Evolutionary conservation across 1,140 invertebrate genomes (phyloP).

Genomic region (Pachyrhynchus sulphureomaculatus): DNA sequence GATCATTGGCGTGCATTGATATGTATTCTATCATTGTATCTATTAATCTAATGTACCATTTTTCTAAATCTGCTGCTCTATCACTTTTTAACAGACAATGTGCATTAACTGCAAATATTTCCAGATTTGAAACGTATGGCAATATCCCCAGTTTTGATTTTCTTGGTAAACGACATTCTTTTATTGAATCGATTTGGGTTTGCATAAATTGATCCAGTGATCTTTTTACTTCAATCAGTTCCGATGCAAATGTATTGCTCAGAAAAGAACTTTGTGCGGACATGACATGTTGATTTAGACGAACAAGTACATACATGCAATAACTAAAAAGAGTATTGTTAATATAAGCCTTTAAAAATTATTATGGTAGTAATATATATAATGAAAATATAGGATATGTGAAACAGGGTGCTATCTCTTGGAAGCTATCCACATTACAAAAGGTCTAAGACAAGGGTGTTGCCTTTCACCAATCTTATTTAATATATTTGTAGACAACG

Average conservation of each 20-base stretch:
- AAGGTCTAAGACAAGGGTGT: no score
- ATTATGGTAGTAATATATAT: no score
- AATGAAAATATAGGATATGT: no score
- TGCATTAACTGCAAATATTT: constrained; percentile 84
- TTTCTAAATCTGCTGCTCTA: constrained; percentile 91
- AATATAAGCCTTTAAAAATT: no score
- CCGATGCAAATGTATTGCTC: constrained; percentile 85
- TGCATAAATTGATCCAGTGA: constrained; percentile 94
- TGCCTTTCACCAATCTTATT: no score
- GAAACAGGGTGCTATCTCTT: no score
- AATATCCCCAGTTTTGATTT: constrained; percentile 88
- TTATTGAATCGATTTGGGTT: constrained; percentile 78
- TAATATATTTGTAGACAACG: no score
- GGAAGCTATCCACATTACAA: no score
- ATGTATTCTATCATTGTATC: constrained; percentile 87
- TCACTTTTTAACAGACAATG: constrained; percentile 88
- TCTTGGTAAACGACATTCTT: constrained; percentile 70
- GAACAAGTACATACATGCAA: constrained; percentile 88
- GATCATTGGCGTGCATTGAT: constrained; percentile 75
- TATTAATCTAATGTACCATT: constrained; percentile 88
- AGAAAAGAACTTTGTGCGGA: constrained; percentile 89
- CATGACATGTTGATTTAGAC: constrained; percentile 86
- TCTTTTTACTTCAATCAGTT: constrained; percentile 90
- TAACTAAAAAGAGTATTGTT: constrained; percentile 73
- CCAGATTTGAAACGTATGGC: constrained; percentile 89